Evolutionary conservation across 2,888 invertebrate species (phyloP).

Genomic region (Omphaloscelis lunosa): DNA sequence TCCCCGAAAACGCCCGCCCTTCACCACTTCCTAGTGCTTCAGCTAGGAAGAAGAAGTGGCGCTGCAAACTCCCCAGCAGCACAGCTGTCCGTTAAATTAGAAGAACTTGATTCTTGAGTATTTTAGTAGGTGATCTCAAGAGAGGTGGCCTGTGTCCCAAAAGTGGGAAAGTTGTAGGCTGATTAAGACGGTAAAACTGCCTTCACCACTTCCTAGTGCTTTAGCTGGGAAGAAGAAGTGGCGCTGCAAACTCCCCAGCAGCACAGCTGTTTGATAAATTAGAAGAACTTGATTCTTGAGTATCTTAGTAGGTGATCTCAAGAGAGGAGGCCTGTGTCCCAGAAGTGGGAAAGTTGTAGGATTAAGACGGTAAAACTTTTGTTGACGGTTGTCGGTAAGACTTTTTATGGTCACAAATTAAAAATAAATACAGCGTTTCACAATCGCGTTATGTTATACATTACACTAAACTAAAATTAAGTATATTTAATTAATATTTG

Average conservation of each 20-base stretch:
- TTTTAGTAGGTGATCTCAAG: neutral
- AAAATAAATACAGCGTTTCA: neutral
- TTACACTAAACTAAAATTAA: neutral
- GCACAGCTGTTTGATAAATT: no score
- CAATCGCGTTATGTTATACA: neutral
- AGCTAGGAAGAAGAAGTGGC: neutral
- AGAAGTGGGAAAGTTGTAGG: no score
- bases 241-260: no score
- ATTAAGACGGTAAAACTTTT: no score
- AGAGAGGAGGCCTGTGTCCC: no score
- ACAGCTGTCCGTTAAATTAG: neutral
- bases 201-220: no score
- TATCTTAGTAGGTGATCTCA: no score
- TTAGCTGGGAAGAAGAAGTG: no score
- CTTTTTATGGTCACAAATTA: neutral
- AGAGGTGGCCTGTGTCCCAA: neutral
- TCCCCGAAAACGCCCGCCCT: neutral
- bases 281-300: no score
- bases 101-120: neutral
- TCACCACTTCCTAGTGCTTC: neutral
- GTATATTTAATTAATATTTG: neutral
- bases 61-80: neutral
- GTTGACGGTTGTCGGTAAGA: no score
- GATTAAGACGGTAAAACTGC: no score
- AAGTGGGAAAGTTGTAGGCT: neutral